A percentile compares a stretch with the other conserved stretches of the same genome.
Evolutionary conservation across 2,888 invertebrate species (phyloP).

Genomic region (Smittia sp.): DNA sequence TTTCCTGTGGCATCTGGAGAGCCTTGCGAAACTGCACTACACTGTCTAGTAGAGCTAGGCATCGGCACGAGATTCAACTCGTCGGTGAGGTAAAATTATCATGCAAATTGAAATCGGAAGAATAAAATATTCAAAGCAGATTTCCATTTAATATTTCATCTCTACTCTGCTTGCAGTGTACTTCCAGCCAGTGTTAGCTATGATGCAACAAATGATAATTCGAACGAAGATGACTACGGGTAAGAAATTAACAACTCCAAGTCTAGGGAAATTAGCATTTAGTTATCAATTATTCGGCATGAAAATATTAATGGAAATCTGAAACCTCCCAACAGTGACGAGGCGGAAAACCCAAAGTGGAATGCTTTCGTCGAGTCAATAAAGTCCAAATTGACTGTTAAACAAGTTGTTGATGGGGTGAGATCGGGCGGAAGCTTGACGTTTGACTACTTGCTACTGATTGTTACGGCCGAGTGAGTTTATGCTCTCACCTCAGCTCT

Average conservation of each 20-base stretch:
- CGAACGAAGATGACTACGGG: slow-evolving; percentile 50
- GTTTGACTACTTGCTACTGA: slow-evolving; percentile 76
- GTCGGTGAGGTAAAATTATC: slow-evolving; percentile 63
- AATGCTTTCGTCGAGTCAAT: slow-evolving; percentile 71
- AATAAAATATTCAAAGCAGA: slow-evolving; percentile 15
- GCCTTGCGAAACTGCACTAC: slow-evolving; percentile 69
- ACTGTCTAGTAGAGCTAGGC: slow-evolving; percentile 69
- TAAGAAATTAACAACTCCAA: slow-evolving; percentile 44
- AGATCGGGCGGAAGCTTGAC: slow-evolving; percentile 73
- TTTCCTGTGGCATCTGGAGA: slow-evolving; percentile 69
- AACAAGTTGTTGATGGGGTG: slow-evolving; percentile 72
- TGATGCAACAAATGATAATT: slow-evolving; percentile 50
- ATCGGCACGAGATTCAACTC: slow-evolving; percentile 68
- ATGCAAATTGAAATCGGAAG: slow-evolving; percentile 7
- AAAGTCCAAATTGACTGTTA: slow-evolving; percentile 74
- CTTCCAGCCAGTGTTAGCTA: slow-evolving; percentile 61
- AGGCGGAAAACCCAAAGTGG: slow-evolving; percentile 65
- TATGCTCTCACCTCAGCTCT: slow-evolving; percentile 21
- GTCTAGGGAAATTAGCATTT: background rate
- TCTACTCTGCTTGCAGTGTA: slow-evolving; percentile 53
- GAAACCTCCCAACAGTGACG: slow-evolving; percentile 41
- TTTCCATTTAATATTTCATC: background rate
- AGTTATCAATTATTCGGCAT: background rate
- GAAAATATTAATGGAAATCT: background rate
- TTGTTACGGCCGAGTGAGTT: slow-evolving; percentile 78